phyloP scores from a whole-genome alignment of 2,797 vertebrate species.

The Discoglossus pictus region DNA sequence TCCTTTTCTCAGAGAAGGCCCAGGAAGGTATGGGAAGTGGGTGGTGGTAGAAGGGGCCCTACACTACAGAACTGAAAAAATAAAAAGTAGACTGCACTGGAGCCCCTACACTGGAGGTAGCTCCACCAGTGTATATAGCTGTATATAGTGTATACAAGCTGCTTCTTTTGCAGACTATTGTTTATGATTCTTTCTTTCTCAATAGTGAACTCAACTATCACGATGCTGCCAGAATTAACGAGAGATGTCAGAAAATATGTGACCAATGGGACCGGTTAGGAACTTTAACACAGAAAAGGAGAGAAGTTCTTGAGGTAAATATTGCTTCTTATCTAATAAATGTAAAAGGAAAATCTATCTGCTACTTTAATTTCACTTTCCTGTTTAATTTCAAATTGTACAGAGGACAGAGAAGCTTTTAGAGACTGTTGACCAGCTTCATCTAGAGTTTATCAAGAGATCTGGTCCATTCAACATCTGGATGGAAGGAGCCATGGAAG shows the following conservation, averaged over 20 bases:
- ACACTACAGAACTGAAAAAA: too few relatives aligned
- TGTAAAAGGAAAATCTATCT: too few relatives aligned
- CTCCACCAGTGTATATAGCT: too few relatives aligned
- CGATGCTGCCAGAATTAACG: conserved; percentile 89
- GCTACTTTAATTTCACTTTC: not conserved
- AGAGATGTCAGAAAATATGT: conserved; percentile 95
- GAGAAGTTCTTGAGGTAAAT: conserved; percentile 89
- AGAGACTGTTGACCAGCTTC: conserved; percentile 95
- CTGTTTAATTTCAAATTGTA: conserved; percentile 27
- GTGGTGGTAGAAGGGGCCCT: too few relatives aligned
- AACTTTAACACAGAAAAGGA: conserved; percentile 94
- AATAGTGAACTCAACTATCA: conserved; percentile 93
- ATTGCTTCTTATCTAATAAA: not conserved
- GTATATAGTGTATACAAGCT: not conserved
- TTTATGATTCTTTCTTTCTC: conserved; percentile 49
- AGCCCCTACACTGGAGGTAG: too few relatives aligned
- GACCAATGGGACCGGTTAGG: conserved; percentile 96
- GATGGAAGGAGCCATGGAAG: conserved; percentile 99
- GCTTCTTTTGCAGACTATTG: not conserved
- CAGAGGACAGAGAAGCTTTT: conserved; percentile 93
- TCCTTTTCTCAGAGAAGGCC: too few relatives aligned
- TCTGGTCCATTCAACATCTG: conserved; percentile 97
- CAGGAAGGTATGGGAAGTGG: too few relatives aligned
- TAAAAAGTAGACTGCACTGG: too few relatives aligned
- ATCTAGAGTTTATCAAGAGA: conserved; percentile 94